Evolutionary conservation across 2,888 invertebrate species (phyloP).

Genomic region (Elysia crispata): DNA sequence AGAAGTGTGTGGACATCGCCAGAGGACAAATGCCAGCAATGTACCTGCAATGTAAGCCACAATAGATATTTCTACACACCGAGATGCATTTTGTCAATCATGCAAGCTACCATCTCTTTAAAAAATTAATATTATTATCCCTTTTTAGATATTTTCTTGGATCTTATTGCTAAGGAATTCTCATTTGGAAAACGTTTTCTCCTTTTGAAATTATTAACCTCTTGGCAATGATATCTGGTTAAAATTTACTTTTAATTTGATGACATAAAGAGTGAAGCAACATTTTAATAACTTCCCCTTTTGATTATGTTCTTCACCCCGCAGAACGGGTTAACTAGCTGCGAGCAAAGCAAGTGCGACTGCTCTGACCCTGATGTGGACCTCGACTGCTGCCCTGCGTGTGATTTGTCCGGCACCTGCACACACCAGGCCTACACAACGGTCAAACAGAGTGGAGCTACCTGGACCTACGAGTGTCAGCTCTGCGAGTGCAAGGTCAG

Average conservation of each 20-base stretch:
- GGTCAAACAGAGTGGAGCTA: slow-evolving; percentile 87
- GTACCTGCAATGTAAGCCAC: slow-evolving; percentile 67
- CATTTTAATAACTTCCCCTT: not conserved
- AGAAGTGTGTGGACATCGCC: slow-evolving; percentile 67
- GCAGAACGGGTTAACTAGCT: slow-evolving; percentile 79
- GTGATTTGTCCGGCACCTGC: slow-evolving; percentile 82
- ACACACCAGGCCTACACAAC: slow-evolving; percentile 87
- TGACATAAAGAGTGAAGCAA: no score
- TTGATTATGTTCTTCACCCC: not conserved
- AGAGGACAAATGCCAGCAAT: slow-evolving; percentile 68
- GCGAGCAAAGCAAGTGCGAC: slow-evolving; percentile 85
- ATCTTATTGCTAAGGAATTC: no score
- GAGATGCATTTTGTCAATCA: not conserved
- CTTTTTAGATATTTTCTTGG: no score
- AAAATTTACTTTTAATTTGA: no score
- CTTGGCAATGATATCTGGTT: no score
- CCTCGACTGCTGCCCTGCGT: slow-evolving; percentile 88
- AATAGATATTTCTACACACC: not conserved
- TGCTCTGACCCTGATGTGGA: slow-evolving; percentile 79
- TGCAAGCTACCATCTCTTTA: no score
- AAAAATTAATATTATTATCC: no score
- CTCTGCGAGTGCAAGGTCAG: slow-evolving; percentile 92
- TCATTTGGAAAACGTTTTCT: no score
- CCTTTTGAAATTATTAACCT: no score
- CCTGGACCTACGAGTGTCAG: slow-evolving; percentile 94